A percentile compares a stretch with the other conserved stretches of the same genome.
phyloP scores from a whole-genome alignment of 2,888 invertebrate genomes.

The Oasisia sp. region DNA sequence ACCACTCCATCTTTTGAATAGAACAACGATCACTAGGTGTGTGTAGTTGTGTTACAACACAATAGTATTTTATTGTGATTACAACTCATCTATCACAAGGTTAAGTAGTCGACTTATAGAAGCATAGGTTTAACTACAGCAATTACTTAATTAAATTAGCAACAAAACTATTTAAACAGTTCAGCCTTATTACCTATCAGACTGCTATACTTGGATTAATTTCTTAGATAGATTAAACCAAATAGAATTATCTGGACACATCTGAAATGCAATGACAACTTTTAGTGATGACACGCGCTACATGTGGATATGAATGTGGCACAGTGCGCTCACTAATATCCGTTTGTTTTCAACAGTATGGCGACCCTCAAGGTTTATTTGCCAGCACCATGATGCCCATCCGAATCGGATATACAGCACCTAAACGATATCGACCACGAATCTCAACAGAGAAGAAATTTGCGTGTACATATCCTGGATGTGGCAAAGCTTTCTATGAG shows the following conservation, averaged over 20 bases:
- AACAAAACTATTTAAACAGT: no score
- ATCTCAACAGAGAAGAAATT: background rate
- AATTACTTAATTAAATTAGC: no score
- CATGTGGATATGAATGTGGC: background rate
- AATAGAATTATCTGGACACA: background rate
- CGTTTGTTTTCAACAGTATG: background rate
- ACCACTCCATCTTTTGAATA: no score
- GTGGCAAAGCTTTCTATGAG: constrained; percentile 10
- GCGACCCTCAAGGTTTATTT: background rate
- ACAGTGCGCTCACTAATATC: background rate
- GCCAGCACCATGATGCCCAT: background rate
- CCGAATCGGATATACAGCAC: background rate
- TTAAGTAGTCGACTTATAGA: no score
- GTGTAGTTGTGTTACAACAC: no score
- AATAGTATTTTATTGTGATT: no score
- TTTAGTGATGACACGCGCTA: background rate
- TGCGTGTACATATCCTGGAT: background rate
- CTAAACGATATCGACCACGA: background rate
- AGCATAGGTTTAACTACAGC: no score
- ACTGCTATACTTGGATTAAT: no score
- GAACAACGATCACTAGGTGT: no score
- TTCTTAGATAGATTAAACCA: no score
- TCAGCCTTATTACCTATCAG: no score
- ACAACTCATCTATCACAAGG: no score
- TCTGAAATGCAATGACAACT: background rate